Percentiles rank a stretch among this genome's conserved stretches.
phyloP scores from a whole-genome alignment of 1,140 invertebrate species.

The Ladona fulva region DNA sequence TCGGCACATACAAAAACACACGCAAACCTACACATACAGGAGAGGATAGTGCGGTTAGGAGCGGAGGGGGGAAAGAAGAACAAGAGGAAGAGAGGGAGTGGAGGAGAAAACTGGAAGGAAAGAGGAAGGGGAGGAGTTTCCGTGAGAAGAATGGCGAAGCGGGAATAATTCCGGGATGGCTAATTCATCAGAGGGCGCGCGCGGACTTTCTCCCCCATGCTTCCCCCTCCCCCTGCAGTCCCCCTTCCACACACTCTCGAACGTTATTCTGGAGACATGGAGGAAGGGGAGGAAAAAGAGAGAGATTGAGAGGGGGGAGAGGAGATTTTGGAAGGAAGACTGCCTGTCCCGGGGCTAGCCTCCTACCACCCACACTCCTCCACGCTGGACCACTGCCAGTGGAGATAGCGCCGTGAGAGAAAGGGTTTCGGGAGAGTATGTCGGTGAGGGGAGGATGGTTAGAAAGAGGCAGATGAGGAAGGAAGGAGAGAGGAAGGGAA shows the following conservation, averaged over 20 bases:
- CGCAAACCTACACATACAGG: too few species aligned
- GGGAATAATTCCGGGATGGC: constrained; percentile 6
- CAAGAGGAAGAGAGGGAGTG: too few species aligned
- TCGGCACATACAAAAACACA: too few species aligned
- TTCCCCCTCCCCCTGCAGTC: neutral
- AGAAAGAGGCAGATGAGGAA: too few species aligned
- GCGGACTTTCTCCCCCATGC: neutral
- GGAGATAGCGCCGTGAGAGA: neutral
- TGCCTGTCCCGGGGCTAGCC: neutral
- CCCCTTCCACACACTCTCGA: neutral
- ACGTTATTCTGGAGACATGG: neutral
- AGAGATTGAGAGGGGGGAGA: neutral
- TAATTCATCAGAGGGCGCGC: neutral
- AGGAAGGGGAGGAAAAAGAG: too few species aligned
- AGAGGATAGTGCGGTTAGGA: too few species aligned
- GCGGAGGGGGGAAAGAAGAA: too few species aligned
- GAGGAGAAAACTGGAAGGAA: too few species aligned
- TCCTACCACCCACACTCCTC: neutral
- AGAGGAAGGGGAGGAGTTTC: neutral
- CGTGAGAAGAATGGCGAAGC: neutral
- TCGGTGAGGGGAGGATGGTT: too few species aligned
- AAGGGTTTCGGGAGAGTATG: neutral
- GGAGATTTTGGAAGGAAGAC: neutral
- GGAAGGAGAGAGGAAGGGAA: too few species aligned
- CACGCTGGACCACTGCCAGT: neutral